These are phyloP conservation scores for Callithrix jacchus DNA, from an alignment of 2,113 vertebrate genomes.

Conservation along the genomic window DNA sequence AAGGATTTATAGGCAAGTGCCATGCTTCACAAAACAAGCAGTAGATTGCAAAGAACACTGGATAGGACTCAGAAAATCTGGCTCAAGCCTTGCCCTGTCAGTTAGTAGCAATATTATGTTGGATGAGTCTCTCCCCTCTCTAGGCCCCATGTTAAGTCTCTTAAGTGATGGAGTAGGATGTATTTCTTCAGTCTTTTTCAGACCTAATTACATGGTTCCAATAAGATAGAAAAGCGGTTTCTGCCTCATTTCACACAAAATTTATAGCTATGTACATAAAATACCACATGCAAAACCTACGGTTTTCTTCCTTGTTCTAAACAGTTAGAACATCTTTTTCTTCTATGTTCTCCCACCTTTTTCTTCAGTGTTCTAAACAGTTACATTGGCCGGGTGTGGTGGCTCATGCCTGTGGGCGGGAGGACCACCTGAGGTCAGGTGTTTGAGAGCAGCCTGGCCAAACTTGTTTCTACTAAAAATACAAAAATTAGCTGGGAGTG, in stretches of 20 bases:
- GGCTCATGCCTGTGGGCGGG: no score
- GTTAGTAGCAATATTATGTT: background rate
- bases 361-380: background rate
- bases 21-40: background rate
- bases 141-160: background rate
- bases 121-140: background rate
- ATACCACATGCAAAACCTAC: background rate
- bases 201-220: background rate
- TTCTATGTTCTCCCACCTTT: background rate
- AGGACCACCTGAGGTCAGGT: no score
- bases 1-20: background rate
- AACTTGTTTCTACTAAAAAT: no score
- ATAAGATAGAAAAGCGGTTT: background rate
- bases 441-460: no score
- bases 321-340: background rate
- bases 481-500: no score
- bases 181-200: constrained; percentile 1
- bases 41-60: background rate
- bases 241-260: constrained; percentile 2
- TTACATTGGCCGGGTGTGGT: no score
- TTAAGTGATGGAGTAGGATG: background rate
- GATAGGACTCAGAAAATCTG: background rate
- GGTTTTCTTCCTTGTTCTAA: background rate
- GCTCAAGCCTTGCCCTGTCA: background rate
- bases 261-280: constrained; percentile 20